Base-by-base conservation (phyloP, 2,113 vertebrate species). In the Meleagris gallopavo region DNA sequence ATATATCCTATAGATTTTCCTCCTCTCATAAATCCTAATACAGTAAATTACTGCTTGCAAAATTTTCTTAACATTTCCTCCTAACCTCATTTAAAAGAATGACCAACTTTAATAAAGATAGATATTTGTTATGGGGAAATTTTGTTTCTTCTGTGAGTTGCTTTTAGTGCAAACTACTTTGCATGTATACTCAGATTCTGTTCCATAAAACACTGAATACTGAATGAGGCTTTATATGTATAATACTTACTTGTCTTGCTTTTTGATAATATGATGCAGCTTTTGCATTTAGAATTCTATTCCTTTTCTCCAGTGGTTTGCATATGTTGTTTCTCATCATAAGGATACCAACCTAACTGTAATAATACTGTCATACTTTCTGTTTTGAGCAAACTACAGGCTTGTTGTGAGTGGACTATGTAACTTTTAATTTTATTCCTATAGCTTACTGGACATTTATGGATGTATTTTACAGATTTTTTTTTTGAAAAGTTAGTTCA, bases 1-100 rank as follows among this genome's bases (percentile, higher is more conserved):
- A 88, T 94, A 88, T 94, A 95, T 93, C 89, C 65, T 96, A 95
- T 95, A 94, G 91, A 91, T 96, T 95, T 95, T 91, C 48, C 46
- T 88, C 46, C n/a, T 88, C 76, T 88, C 85, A 66, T 95, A 95
- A 95, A 95, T 96, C 79, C 52, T 90, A 93, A 88, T 90, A 48
- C 73, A 48, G 52, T 70, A 95, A 90, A 91, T 90, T 65, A 88
- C 54, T 36, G 52, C 83, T 90, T 93, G 65, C 83, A 91, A 91
- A 86, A 93, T 86, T 86, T 91, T 88, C 87, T 78, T 94, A 88
- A 88, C 48, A 64, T 91, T 93, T 93, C 57, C 43, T 72, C 54
- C 76, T 82, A 83, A 64, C 65, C 36, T 93, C 92, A 75, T 88
- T 88, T 93, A 81, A 83, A 81, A 54, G 27, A 90, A 86, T 88